A percentile compares a stretch with the other conserved stretches of the same genome.
These are phyloP conservation scores for Acipenser transmontanus DNA, from an alignment of 2,797 vertebrate species.

Conservation along the genomic window DNA sequence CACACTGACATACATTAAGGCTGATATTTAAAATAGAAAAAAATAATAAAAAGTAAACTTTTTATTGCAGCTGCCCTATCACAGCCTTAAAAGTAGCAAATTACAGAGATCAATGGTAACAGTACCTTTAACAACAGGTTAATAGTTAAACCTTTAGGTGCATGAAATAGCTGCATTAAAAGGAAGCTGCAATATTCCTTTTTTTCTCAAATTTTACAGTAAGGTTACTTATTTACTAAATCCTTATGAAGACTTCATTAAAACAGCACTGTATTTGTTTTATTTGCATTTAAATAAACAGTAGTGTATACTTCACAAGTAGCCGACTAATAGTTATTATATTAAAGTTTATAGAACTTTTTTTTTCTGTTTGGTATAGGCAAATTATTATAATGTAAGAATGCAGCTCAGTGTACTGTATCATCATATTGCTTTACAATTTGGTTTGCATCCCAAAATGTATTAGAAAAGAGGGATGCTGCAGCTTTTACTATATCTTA, in stretches of 20 bases:
- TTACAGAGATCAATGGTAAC: not conserved
- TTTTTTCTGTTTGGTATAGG: not conserved
- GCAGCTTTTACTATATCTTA: not conserved
- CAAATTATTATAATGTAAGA: not conserved
- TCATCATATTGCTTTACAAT: not conserved
- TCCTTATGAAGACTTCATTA: no score
- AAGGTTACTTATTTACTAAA: no score
- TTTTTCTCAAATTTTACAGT: no score
- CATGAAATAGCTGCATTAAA: not conserved
- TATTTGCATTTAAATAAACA: not conserved
- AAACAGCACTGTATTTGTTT: no score
- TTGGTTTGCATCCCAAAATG: not conserved
- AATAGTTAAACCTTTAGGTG: not conserved
- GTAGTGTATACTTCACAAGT: not conserved
- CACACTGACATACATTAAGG: no score
- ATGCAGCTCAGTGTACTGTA: not conserved
- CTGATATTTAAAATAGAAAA: no score
- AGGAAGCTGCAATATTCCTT: not conserved
- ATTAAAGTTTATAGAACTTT: not conserved
- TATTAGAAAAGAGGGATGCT: not conserved
- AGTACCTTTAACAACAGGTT: not conserved
- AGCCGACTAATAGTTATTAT: not conserved
- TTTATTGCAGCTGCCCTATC: slow-evolving; percentile 4
- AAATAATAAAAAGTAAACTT: not conserved
- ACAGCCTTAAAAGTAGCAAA: not conserved